These are phyloP conservation scores for Elephas maximus DNA, from an alignment of 2,113 vertebrate species.

Conservation along the genomic window DNA sequence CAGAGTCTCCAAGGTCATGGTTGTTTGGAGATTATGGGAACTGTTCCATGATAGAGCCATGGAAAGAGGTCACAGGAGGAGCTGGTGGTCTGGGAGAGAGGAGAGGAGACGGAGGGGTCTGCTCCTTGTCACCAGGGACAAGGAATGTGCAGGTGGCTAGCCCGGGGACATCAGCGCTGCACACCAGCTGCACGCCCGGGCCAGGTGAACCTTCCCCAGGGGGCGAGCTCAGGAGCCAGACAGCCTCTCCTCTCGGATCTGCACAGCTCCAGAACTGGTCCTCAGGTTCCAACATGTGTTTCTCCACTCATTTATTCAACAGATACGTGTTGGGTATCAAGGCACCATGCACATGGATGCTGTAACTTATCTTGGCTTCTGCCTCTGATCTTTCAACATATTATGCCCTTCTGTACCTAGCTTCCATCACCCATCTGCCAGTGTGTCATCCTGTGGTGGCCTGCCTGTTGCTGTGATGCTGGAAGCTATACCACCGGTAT, in stretches of 20 bases:
- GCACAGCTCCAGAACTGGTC: fast-evolving
- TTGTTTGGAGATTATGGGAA: not conserved
- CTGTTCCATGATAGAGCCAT: not conserved
- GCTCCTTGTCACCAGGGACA: not conserved
- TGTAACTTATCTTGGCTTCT: not conserved
- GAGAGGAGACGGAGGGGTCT: no score
- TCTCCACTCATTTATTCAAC: no score
- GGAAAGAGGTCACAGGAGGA: no score
- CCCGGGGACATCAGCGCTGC: fast-evolving
- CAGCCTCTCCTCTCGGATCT: fast-evolving
- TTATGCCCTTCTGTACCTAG: no score
- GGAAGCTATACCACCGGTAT: no score
- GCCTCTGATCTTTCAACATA: not conserved
- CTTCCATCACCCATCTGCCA: no score
- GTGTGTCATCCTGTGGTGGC: no score
- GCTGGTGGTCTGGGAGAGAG: no score
- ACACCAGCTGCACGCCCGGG: not conserved
- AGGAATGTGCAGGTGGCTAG: fast-evolving
- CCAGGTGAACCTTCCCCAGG: not conserved
- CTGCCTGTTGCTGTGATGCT: no score
- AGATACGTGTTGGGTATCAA: fast-evolving
- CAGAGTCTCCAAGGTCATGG: no score
- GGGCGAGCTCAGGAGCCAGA: not conserved
- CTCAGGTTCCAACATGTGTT: not conserved
- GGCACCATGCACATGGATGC: fast-evolving